Conservation (phyloP, 2,797 vertebrate genomes). For the Todus mexicanus region DNA sequence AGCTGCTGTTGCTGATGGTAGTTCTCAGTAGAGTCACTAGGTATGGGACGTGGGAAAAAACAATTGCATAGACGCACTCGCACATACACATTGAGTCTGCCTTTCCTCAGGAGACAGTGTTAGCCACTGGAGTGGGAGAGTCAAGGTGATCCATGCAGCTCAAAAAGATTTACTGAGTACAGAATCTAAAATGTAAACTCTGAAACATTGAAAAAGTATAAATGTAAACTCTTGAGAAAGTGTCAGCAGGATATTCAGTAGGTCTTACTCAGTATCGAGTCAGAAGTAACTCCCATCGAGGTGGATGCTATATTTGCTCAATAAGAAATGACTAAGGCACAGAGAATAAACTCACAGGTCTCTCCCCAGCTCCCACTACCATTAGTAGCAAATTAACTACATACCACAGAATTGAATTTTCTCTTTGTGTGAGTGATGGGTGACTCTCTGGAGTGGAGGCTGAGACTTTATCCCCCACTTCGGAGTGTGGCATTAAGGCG, state of each 20-base stretch:
- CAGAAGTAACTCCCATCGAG: background rate
- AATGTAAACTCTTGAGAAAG: background rate
- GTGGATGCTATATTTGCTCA: background rate
- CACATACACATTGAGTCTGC: background rate
- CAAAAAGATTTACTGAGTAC: background rate
- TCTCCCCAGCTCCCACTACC: background rate
- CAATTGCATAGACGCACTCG: background rate
- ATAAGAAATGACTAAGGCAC: background rate
- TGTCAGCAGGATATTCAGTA: background rate
- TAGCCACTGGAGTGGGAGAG: background rate
- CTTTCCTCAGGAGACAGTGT: background rate
- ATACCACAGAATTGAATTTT: background rate
- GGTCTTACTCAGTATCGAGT: conserved; percentile 8
- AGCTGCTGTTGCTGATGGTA: background rate
- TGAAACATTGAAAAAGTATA: too few species aligned
- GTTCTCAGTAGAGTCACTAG: background rate
- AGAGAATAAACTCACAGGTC: background rate
- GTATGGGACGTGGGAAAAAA: background rate
- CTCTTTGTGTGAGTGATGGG: background rate
- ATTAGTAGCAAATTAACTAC: background rate
- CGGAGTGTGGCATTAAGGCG: background rate
- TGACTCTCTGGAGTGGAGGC: background rate
- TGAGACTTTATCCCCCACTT: background rate
- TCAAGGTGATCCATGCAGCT: background rate
- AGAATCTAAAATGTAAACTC: background rate